phyloP scores from a whole-genome alignment of 2,113 vertebrate genomes.

The Archocentrus centrarchus region DNA sequence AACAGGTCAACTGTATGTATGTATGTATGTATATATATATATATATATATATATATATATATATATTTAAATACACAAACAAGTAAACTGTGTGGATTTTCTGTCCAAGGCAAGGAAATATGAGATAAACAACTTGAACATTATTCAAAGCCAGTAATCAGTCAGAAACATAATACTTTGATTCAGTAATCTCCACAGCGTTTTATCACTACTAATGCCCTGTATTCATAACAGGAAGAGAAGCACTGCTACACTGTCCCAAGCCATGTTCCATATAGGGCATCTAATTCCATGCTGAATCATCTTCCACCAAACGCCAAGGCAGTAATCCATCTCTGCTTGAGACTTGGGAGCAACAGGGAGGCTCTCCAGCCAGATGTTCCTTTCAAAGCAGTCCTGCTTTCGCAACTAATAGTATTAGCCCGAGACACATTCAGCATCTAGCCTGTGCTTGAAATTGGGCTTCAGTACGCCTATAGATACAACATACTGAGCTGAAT shows the following conservation, averaged over 20 bases:
- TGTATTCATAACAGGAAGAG: slow-evolving; percentile 45
- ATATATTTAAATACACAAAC: neutral
- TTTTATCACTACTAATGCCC: slow-evolving; percentile 41
- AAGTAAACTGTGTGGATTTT: slow-evolving; percentile 15
- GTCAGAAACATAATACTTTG: slow-evolving; percentile 40
- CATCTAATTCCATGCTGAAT: slow-evolving; percentile 74
- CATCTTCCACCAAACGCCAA: slow-evolving; percentile 69
- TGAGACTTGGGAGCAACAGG: slow-evolving; percentile 64
- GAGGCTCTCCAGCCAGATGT: slow-evolving; percentile 70
- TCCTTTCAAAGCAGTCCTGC: slow-evolving; percentile 70
- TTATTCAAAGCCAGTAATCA: slow-evolving; percentile 61
- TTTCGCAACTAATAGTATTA: slow-evolving; percentile 68
- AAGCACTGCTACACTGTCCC: slow-evolving; percentile 50
- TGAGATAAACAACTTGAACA: slow-evolving; percentile 53
- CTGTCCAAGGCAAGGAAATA: slow-evolving; percentile 18
- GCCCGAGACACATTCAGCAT: slow-evolving; percentile 55
- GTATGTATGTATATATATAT: neutral
- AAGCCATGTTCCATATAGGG: slow-evolving; percentile 56
- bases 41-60: too few relatives aligned
- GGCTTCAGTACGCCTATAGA: slow-evolving; percentile 26
- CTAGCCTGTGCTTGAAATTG: slow-evolving; percentile 45
- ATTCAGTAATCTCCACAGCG: slow-evolving; percentile 35
- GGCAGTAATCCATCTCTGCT: slow-evolving; percentile 66
- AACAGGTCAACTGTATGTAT: neutral
- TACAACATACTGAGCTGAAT: slow-evolving; percentile 26